A percentile compares a stretch with the other conserved stretches of the same genome.
phyloP scores from a whole-genome alignment of 2,888 invertebrate species.

The Lithophane semibrunnea region DNA sequence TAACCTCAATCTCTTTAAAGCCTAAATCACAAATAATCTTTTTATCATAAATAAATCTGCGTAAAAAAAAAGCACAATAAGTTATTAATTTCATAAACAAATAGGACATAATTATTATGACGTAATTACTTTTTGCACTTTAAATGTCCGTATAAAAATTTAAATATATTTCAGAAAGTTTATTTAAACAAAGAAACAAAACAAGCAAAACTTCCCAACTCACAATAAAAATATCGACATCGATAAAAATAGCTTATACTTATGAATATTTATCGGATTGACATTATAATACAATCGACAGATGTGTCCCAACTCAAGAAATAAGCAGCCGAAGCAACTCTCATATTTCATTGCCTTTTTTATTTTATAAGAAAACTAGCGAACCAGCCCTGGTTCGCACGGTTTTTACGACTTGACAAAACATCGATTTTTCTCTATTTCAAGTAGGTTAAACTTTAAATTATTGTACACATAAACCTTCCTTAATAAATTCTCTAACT shows the following conservation, averaged over 20 bases:
- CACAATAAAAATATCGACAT: constrained; percentile 39
- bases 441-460: background rate
- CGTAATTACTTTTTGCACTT: background rate
- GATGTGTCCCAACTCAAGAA: constrained; percentile 40
- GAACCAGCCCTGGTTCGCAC: background rate
- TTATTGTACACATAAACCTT: background rate
- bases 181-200: background rate
- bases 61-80: background rate
- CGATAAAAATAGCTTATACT: constrained; percentile 41
- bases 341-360: constrained; percentile 58
- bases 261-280: constrained; percentile 45
- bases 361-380: constrained; percentile 39
- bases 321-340: constrained; percentile 31
- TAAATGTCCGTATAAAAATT: background rate
- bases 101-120: too few species aligned
- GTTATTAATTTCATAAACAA: background rate
- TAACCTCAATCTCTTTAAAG: too few species aligned
- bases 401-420: background rate
- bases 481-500: background rate
- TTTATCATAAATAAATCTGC: background rate
- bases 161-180: background rate
- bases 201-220: background rate
- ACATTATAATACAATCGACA: constrained; percentile 43
- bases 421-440: background rate
- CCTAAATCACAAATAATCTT: background rate